Conservation (phyloP, 2,113 vertebrate species). For the Hemichromis elongatus region DNA sequence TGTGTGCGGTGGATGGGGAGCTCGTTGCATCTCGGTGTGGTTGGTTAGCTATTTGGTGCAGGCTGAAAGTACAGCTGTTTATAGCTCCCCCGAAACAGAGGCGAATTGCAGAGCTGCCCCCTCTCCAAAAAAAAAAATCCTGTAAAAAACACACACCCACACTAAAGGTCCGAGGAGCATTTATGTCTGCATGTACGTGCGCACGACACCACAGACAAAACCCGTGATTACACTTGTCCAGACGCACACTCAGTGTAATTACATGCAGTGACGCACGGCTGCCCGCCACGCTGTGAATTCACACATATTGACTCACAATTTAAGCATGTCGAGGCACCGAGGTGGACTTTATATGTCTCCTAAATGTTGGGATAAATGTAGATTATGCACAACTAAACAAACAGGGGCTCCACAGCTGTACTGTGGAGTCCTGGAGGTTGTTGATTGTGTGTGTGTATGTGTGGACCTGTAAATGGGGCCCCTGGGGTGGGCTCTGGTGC, state of each 20-base stretch:
- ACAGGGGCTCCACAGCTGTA: neutral
- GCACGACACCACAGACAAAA: conserved; percentile 52
- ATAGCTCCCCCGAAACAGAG: conserved; percentile 34
- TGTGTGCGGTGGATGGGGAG: conserved; percentile 23
- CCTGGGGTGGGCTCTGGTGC: conserved; percentile 13
- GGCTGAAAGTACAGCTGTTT: conserved; percentile 46
- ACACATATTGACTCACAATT: conserved; percentile 38
- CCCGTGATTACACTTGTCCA: conserved; percentile 53
- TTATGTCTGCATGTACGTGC: conserved; percentile 18
- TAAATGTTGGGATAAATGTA: conserved; percentile 39
- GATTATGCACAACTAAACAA: conserved; percentile 22
- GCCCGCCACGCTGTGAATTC: conserved; percentile 26
- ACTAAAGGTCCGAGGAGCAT: conserved; percentile 8
- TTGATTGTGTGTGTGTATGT: neutral
- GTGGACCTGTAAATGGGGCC: conserved; percentile 20
- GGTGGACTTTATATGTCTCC: conserved; percentile 21
- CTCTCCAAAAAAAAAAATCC: neutral
- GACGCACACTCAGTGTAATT: conserved; percentile 47
- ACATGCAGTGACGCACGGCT: conserved; percentile 47
- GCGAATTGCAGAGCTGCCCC: conserved; percentile 36
- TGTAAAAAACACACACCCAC: conserved; percentile 20
- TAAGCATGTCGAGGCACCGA: conserved; percentile 19
- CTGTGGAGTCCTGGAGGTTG: neutral
- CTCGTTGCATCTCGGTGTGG: conserved; percentile 45
- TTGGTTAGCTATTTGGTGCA: conserved; percentile 48